Evolutionary conservation across 2,113 vertebrate species (phyloP), one percentile per base, ranked within the genome.

Genomic region (Hassar affinis): DNA sequence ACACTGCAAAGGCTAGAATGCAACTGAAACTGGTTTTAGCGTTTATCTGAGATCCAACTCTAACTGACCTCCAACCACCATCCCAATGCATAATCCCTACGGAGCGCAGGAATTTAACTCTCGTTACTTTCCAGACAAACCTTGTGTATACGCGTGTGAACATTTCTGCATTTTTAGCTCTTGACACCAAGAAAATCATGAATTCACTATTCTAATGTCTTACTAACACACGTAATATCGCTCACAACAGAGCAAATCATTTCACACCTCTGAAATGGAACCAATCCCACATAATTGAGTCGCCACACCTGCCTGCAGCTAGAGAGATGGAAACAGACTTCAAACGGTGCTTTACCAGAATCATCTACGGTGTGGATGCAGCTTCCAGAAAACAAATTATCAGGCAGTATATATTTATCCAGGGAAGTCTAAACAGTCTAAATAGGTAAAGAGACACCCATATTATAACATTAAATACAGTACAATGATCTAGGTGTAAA

Each of bases 211-310:
- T 78, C 57, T 25, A 78, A 78, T 45, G 10, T 56, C 52, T 22
- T 9, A 57, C 9, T 57, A 57, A 52, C 51, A 35, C 27, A 56
- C 74, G 20, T 42, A 54, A 15, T 25, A 47, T 45, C 18, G 25
- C 47, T 78, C 47, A 22, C 47, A 74, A 22, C 49, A 51, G 75
- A 62, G 64, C 54, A 79, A 80, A 89, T 90, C 85, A 88, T 90
- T 91, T 91, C 89, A 91, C 82, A 90, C 86, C 84, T 87, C 77
- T 87, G 85, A 91, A 88, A 86, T 89, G 89, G 88, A 90, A 89
- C 92, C 88, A 91, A 92, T 93, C 88, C 78, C 54, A 81, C 83
- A 86, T 90, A 91, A 93, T 91, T 89, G 88, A 92, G 87, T 90
- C 69, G 45, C 89, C 25, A 84, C 74, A 83, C 88, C 82, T 75